A percentile compares a stretch with the other conserved stretches of the same genome.
Conservation (phyloP, 2,113 vertebrate genomes). For the Poeciliopsis occidentalis region DNA sequence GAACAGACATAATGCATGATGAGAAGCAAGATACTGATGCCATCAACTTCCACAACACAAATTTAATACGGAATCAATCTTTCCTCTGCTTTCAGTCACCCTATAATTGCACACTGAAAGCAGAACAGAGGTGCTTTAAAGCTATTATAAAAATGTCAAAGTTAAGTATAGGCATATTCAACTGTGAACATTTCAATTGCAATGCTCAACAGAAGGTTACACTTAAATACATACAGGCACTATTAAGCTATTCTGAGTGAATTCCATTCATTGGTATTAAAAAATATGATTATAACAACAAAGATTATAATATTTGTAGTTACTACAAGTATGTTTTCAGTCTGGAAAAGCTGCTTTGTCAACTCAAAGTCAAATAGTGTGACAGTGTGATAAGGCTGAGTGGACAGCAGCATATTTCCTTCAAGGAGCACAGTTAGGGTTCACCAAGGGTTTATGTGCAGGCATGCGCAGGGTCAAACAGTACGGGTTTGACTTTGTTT, state of each 20-base stretch:
- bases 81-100: conserved; percentile 17
- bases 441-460: conserved; percentile 11
- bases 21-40: conserved; percentile 31
- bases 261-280: background rate
- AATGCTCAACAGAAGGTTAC: background rate
- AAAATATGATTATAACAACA: background rate
- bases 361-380: conserved; percentile 29
- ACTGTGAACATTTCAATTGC: background rate
- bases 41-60: conserved; percentile 10
- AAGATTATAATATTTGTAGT: conserved; percentile 10
- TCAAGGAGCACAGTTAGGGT: conserved; percentile 36
- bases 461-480: conserved; percentile 12
- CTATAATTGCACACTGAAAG: conserved; percentile 19
- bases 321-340: conserved; percentile 13
- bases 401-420: conserved; percentile 52
- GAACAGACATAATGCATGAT: conserved; percentile 19
- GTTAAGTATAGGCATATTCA: background rate
- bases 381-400: conserved; percentile 42
- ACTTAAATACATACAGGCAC: background rate
- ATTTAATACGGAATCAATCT: conserved; percentile 36
- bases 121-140: conserved; percentile 18
- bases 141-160: conserved; percentile 1
- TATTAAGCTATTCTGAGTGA: background rate
- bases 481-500: background rate
- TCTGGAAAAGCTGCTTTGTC: conserved; percentile 29